Evolutionary conservation across 2,797 vertebrate genomes (phyloP), one percentile per base, ranked within the genome.

Genomic region (Anniella stebbinsi): DNA sequence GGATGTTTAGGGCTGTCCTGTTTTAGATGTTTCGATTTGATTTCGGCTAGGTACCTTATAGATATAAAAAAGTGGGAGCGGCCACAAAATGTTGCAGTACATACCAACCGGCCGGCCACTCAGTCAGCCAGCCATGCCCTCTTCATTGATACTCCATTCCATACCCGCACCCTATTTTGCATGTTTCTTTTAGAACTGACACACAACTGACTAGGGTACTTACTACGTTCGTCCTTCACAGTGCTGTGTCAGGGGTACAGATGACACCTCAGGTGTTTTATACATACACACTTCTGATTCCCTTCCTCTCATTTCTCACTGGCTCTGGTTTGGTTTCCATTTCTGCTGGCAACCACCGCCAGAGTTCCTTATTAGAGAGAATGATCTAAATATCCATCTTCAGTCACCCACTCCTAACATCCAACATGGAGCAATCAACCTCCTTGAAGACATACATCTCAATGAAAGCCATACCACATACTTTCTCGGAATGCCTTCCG

Each of bases 201-300:
- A 36, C 21, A 1, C 33, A 72, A 72, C 69, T 10, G n/a, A 11
- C 69, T 4, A 15, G 11, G 15, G 12, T n/a, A 13, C 72, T 5
- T 4, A 70, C 30, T 4, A 33, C n/a, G 0, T 6, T 70, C 33
- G 1, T 0, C 7, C 25, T 21, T 30, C 28, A 70, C 5, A 4
- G 33, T 3, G 7, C 33, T 10, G n/a, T 17, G 1, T 38, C 12
- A 30, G 30, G 70, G 33, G 15, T 18, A 17, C n/a, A 38, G 17
- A 36, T 73, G n/a, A n/a, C n/a, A 12, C 15, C 38, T 36, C 15
- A n/a, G 13, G 12, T 73, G n/a, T 18, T 17, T 18, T 30, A n/a
- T 33, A 17, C 18, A 63, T 17, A 63, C 18, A 63, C 15, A 17
- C 60, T 63, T 63, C 60, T 17, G 60, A 63, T 36, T 13, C 0